Percentiles rank a stretch among this genome's conserved stretches.
These are phyloP conservation scores for Onthophagus sagittarius DNA, from an alignment of 2,888 invertebrate genomes.

Conservation along the genomic window DNA sequence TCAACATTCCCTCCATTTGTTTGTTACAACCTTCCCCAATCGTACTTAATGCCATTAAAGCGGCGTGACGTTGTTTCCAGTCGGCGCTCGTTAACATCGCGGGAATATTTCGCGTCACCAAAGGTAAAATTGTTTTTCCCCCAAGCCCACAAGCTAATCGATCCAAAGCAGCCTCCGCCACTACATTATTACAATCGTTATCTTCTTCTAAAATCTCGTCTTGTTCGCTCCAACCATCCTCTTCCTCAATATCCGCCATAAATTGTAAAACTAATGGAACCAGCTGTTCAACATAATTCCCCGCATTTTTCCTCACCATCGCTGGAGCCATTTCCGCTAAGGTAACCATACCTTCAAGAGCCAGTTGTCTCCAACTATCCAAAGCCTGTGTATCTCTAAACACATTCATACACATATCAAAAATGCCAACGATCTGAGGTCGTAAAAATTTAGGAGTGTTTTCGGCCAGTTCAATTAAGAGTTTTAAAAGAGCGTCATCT, in stretches of 20 bases:
- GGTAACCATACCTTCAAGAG: slow-evolving; percentile 78
- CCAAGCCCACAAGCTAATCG: slow-evolving; percentile 96
- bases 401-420: slow-evolving; percentile 85
- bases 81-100: slow-evolving; percentile 78
- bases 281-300: slow-evolving; percentile 74
- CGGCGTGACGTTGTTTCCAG: slow-evolving; percentile 92
- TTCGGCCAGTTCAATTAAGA: slow-evolving; percentile 92
- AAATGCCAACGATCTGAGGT: slow-evolving; percentile 79
- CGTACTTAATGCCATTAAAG: slow-evolving; percentile 97
- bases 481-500: slow-evolving; percentile 88
- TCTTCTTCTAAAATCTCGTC: slow-evolving; percentile 91
- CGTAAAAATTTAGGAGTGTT: slow-evolving; percentile 88
- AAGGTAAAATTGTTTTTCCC: slow-evolving; percentile 79
- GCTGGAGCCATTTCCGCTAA: slow-evolving; percentile 93
- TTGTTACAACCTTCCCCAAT: slow-evolving; percentile 98
- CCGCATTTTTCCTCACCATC: slow-evolving; percentile 91
- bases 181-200: slow-evolving; percentile 90
- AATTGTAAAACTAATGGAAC: slow-evolving; percentile 86
- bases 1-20: slow-evolving; percentile 95
- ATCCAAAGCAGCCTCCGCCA: slow-evolving; percentile 95
- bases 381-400: slow-evolving; percentile 67
- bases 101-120: slow-evolving; percentile 78
- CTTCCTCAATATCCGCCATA: slow-evolving; percentile 94
- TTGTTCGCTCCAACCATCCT: slow-evolving; percentile 80
- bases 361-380: slow-evolving; percentile 84